Percentiles rank a stretch among this genome's conserved stretches.
phyloP scores from a whole-genome alignment of 2,888 invertebrate species.

The Drosophila anomalata region DNA sequence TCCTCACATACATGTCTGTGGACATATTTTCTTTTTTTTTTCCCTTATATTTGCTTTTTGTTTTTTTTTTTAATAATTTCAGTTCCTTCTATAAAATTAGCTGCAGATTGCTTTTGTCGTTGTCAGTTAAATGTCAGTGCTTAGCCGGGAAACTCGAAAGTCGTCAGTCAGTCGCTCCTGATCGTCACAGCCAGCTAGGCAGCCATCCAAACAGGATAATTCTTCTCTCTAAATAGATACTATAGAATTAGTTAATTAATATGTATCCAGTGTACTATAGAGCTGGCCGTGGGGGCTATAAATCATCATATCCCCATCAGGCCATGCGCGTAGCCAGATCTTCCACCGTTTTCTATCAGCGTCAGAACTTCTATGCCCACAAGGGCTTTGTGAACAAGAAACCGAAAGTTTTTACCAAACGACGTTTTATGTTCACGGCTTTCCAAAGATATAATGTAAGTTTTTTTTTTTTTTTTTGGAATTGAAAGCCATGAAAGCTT shows the following conservation, averaged over 20 bases:
- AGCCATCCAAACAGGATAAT: too few species aligned
- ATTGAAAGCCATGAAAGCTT: too few species aligned
- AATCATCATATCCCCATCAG: slow-evolving; percentile 30
- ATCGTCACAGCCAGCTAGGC: not conserved
- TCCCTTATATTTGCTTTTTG: slow-evolving; percentile 16
- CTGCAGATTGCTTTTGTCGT: slow-evolving; percentile 53
- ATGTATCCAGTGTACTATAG: slow-evolving; percentile 51
- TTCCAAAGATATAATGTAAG: not conserved
- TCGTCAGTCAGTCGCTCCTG: slow-evolving; percentile 33
- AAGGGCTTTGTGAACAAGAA: slow-evolving; percentile 23
- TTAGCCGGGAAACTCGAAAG: slow-evolving; percentile 47
- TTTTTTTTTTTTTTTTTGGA: not conserved
- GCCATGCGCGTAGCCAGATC: slow-evolving; percentile 22
- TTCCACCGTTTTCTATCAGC: slow-evolving; percentile 21
- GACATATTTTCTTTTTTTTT: slow-evolving; percentile 30
- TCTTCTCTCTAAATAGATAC: not conserved
- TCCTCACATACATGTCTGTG: slow-evolving; percentile 20
- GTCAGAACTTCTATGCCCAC: slow-evolving; percentile 26
- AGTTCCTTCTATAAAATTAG: slow-evolving; percentile 45
- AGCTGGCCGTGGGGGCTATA: slow-evolving; percentile 37
- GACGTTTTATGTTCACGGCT: slow-evolving; percentile 5
- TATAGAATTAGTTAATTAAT: not conserved
- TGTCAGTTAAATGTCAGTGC: slow-evolving; percentile 56
- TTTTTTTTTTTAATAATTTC: slow-evolving; percentile 44
- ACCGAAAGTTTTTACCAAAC: slow-evolving; percentile 21